Percentiles rank a stretch among this genome's conserved stretches.
Conservation (phyloP, 2,797 vertebrate species). For the Peromyscus attwateri region DNA sequence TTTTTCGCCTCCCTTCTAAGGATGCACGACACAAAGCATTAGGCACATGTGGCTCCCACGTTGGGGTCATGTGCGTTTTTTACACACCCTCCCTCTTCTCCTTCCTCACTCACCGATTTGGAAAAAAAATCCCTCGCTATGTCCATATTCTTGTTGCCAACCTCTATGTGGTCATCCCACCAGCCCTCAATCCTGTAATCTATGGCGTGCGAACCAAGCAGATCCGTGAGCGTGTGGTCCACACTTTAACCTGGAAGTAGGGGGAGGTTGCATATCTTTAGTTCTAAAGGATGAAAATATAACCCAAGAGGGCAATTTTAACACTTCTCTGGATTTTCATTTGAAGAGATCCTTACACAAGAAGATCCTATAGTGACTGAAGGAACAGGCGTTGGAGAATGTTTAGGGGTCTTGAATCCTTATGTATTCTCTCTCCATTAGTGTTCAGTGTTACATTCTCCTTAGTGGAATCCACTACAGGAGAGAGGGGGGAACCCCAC, state of each 20-base stretch:
- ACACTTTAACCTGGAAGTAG: not conserved
- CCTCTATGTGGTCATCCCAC: constrained; percentile 69
- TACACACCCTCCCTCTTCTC: constrained; percentile 68
- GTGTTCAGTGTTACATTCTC: not conserved
- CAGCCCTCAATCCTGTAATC: constrained; percentile 72
- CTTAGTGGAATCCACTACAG: not conserved
- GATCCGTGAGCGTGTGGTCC: constrained; percentile 44
- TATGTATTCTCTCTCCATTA: not conserved
- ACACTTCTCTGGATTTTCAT: not conserved
- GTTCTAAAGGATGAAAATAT: not conserved
- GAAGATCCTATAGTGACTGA: not conserved
- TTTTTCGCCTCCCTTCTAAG: constrained; percentile 55
- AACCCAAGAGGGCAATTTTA: not conserved
- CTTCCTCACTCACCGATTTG: constrained; percentile 72
- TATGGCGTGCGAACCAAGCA: constrained; percentile 76
- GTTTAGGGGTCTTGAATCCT: not conserved
- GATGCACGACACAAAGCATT: not conserved
- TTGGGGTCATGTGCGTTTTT: constrained; percentile 64
- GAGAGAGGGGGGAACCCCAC: not conserved
- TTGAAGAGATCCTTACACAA: not conserved
- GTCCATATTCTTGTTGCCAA: constrained; percentile 74
- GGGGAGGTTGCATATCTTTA: not conserved
- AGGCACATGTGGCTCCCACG: constrained; percentile 9
- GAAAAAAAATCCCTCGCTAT: constrained; percentile 48
- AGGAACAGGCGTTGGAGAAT: not conserved